phyloP scores from a whole-genome alignment of 2,113 vertebrate genomes.

The Pagrus major region DNA sequence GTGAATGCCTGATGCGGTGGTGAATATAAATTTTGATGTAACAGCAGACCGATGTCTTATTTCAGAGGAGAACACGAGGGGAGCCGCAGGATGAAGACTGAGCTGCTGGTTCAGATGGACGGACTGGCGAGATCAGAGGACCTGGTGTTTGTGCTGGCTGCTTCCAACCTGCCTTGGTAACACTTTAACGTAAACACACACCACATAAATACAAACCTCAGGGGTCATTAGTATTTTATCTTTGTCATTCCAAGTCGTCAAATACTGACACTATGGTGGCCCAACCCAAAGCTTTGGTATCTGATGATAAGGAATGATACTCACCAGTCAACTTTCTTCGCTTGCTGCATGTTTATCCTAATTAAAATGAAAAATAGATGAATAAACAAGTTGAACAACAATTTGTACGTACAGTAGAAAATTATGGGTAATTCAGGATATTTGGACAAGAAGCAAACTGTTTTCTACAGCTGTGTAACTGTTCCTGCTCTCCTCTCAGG shows the following conservation, averaged over 20 bases:
- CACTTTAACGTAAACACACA: slow-evolving; percentile 35
- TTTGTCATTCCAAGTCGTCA: too few relatives aligned
- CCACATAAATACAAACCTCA: not conserved
- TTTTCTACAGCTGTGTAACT: not conserved
- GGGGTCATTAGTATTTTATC: not conserved
- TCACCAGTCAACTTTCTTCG: too few relatives aligned
- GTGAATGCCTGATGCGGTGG: too few relatives aligned
- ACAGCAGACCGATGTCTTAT: not conserved
- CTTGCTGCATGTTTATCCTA: too few relatives aligned
- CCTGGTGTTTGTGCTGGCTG: slow-evolving; percentile 97
- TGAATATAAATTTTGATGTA: too few relatives aligned
- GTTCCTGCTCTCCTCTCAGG: slow-evolving; percentile 79
- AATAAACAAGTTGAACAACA: too few relatives aligned
- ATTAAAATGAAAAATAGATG: too few relatives aligned
- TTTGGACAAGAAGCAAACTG: not conserved
- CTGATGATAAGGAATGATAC: too few relatives aligned
- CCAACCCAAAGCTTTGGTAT: too few relatives aligned
- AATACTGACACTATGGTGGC: too few relatives aligned
- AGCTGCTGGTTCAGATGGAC: slow-evolving; percentile 98
- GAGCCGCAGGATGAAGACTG: slow-evolving; percentile 96
- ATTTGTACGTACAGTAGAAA: not conserved
- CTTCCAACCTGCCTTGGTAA: slow-evolving; percentile 96
- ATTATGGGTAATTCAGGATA: not conserved
- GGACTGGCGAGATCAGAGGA: slow-evolving; percentile 93
- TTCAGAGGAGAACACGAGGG: slow-evolving; percentile 94